phyloP scores from a whole-genome alignment of 2,113 vertebrate species.

The Tretioscincus oriximinensis region DNA sequence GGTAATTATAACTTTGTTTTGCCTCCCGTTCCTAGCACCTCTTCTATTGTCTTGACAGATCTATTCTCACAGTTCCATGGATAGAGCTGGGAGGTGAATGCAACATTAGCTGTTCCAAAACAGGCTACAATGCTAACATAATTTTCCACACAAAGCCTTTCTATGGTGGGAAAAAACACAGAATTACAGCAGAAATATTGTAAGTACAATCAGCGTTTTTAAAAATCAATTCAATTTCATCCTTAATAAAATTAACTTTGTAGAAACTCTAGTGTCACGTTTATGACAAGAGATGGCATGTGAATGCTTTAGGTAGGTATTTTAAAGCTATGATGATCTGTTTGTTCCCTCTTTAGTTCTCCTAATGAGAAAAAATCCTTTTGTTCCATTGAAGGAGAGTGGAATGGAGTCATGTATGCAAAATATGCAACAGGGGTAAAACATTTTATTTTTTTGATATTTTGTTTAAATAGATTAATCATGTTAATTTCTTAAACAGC shows the following conservation, averaged over 20 bases:
- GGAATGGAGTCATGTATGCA: slow-evolving; percentile 97
- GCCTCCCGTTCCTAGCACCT: neutral
- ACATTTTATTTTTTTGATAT: neutral
- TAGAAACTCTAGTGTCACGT: neutral
- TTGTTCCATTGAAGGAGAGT: slow-evolving; percentile 95
- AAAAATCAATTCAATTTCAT: neutral
- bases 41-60: slow-evolving; percentile 75
- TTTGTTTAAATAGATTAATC: neutral
- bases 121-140: slow-evolving; percentile 93
- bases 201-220: slow-evolving; percentile 67
- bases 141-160: slow-evolving; percentile 98
- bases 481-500: too few relatives aligned
- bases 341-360: slow-evolving; percentile 74
- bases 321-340: neutral
- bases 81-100: slow-evolving; percentile 98
- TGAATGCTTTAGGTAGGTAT: neutral
- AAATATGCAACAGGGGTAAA: slow-evolving; percentile 93
- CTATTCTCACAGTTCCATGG: slow-evolving; percentile 98
- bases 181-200: slow-evolving; percentile 98
- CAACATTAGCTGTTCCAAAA: slow-evolving; percentile 94
- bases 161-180: slow-evolving; percentile 98
- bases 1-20: neutral
- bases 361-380: slow-evolving; percentile 98
- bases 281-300: neutral
- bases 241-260: neutral